Evolutionary conservation across 92 coral and sea anemone species (phyloP), one percentile per base, ranked within the genome.

Genomic region (Bergia sp.): DNA sequence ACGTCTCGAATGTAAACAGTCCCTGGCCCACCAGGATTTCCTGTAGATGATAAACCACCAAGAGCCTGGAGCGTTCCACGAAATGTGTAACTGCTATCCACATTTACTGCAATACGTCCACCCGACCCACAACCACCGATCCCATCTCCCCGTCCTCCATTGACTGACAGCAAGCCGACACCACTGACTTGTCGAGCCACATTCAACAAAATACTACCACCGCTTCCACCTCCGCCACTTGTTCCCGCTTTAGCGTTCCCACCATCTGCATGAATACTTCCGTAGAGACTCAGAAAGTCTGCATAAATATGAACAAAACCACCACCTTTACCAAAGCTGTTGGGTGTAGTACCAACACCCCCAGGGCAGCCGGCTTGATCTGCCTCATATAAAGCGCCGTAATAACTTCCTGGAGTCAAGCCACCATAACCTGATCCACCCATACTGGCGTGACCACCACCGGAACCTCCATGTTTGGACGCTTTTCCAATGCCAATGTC

Each of bases 221-320:
- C 95, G 41, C 95, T 93, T 50, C 95, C 95, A 53, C 93, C 95
- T 49, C 95, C 95, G 20, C 91, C 93, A 23, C 80, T 91, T 29
- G 89, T 71, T 18, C 95, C 93, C 7, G 43, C 50, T 47, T 53
- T 42, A 20, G 85, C 93, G 66, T 90, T 82, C 37, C 95, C 95
- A 36, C 93, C 95, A 72, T 93, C 82, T 1, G 90, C 92, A 39
- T 79, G 81, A 45, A 93, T 74, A 82, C 87, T 82, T 18, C 95
- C 95, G 84, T 93, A 90, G 49, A 82, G 50, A 77, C 88, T 77
- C 13, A 93, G 79, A 49, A 88, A 85, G 44, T 82, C 87, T 66
- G 90, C 80, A 43, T 64, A 38, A 55, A 93, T 88, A 44, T 75
- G 75, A 39, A 90, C 90, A 74, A 88, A 58, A 2, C 95, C 95